Percentiles rank a stretch among this genome's conserved stretches.
Evolutionary conservation across 2,888 invertebrate genomes (phyloP).

Genomic region (Anorthoa munda): DNA sequence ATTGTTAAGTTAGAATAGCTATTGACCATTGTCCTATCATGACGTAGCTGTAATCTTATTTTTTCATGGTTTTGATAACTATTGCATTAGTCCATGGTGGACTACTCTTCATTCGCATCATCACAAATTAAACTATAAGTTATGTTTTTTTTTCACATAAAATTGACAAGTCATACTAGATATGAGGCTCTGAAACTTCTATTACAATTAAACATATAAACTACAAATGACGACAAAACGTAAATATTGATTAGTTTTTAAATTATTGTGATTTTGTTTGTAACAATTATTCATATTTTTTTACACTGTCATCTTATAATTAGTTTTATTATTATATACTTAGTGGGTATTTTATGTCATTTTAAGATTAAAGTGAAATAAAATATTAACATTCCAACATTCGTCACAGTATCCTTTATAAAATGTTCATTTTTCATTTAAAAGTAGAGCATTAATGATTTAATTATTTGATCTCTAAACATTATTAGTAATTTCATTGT

Average conservation of each 20-base stretch:
- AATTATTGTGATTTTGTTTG: conserved; percentile 49
- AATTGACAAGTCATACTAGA: conserved; percentile 21
- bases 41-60: conserved; percentile 39
- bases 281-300: conserved; percentile 23
- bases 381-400: conserved; percentile 61
- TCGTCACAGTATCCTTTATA: conserved; percentile 13
- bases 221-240: conserved; percentile 27
- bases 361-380: conserved; percentile 62
- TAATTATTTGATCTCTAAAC: conserved; percentile 61
- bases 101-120: conserved; percentile 39
- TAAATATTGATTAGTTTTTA: conserved; percentile 20
- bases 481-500: conserved; percentile 46
- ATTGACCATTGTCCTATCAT: conserved; percentile 45
- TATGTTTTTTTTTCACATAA: conserved; percentile 3
- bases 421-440: conserved; percentile 22
- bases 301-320: conserved; percentile 34
- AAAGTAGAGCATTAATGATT: conserved; percentile 54
- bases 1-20: conserved; percentile 42
- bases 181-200: conserved; percentile 50
- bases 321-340: conserved; percentile 11
- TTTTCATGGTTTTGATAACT: conserved; percentile 7
- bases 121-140: conserved; percentile 47
- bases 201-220: conserved; percentile 13
- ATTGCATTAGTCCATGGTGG: conserved; percentile 18
- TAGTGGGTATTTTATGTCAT: conserved; percentile 41